These are phyloP conservation scores for Torymus auratus DNA, from an alignment of 2,888 invertebrate genomes.

Conservation along the genomic window DNA sequence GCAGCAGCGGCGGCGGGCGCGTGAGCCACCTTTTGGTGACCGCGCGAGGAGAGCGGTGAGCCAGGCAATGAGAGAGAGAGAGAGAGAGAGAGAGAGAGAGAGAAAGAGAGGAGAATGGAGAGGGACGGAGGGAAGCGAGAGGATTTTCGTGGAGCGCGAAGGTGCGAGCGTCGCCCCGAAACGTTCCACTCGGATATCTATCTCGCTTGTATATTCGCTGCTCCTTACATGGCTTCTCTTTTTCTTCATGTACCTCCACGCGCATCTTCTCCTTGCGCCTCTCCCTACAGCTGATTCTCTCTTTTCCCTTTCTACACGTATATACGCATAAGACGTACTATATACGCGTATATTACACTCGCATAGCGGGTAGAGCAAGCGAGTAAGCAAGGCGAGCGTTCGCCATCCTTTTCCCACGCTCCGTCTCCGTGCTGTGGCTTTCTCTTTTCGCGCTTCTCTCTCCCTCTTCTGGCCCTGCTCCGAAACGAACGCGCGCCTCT, in stretches of 20 bases:
- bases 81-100: conserved; percentile 7
- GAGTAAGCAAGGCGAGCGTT: neutral
- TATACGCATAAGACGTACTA: too few species aligned
- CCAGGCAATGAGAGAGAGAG: neutral
- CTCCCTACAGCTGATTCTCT: conserved; percentile 31
- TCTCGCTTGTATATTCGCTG: neutral
- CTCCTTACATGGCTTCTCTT: conserved; percentile 55
- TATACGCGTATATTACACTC: conserved; percentile 13
- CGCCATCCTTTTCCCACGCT: conserved; percentile 52
- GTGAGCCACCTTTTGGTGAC: conserved; percentile 16
- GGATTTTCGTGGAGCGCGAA: conserved; percentile 68
- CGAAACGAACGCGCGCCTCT: conserved; percentile 53
- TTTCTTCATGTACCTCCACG: conserved; percentile 38
- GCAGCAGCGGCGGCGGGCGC: neutral
- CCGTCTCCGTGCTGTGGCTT: conserved; percentile 45
- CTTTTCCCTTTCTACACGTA: conserved; percentile 40
- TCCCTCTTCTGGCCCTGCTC: conserved; percentile 53
- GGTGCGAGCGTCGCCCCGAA: conserved; percentile 72
- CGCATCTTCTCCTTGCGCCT: conserved; percentile 16
- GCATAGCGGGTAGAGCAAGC: neutral
- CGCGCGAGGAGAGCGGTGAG: neutral
- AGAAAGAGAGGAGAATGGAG: conserved; percentile 38
- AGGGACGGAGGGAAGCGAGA: neutral
- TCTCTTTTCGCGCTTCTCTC: conserved; percentile 54
- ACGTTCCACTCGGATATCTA: conserved; percentile 57